Evolutionary conservation across 2,113 vertebrate species (phyloP).

Genomic region (Cettia cetti): DNA sequence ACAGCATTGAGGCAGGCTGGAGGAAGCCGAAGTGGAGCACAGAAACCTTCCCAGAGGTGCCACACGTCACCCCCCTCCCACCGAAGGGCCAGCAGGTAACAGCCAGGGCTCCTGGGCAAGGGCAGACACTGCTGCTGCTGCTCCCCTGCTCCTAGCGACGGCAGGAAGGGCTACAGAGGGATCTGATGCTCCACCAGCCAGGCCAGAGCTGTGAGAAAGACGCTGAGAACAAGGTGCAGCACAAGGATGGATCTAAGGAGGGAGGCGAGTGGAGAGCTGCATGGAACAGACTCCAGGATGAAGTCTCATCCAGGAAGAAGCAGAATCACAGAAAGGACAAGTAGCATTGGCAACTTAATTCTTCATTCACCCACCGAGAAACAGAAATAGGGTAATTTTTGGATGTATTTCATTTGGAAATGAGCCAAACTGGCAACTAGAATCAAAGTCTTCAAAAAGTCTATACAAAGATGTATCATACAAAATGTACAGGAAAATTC

Average conservation of each 20-base stretch:
- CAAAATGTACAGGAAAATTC: conserved; percentile 80
- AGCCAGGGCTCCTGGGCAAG: background rate
- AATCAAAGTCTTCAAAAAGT: conserved; percentile 82
- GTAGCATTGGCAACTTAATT: background rate
- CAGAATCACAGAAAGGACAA: conserved; percentile 27
- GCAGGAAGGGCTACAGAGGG: background rate
- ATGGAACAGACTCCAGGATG: background rate
- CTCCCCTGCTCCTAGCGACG: rapidly evolving
- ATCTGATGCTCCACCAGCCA: background rate
- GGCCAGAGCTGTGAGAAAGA: background rate
- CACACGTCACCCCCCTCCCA: rapidly evolving
- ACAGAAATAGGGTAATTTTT: conserved; percentile 53
- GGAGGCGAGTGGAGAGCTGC: rapidly evolving
- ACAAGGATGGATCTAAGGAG: background rate
- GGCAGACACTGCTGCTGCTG: no score
- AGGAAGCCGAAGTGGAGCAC: rapidly evolving
- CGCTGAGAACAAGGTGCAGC: background rate
- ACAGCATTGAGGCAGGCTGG: rapidly evolving
- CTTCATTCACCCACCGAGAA: conserved; percentile 49
- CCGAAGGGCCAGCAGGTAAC: background rate
- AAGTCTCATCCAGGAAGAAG: background rate
- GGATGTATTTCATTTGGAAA: conserved; percentile 80
- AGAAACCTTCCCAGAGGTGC: rapidly evolving
- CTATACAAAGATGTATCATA: conserved; percentile 82
- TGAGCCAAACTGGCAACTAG: conserved; percentile 76